phyloP scores from a whole-genome alignment of 2,797 vertebrate species.

The Geotrypetes seraphini region DNA sequence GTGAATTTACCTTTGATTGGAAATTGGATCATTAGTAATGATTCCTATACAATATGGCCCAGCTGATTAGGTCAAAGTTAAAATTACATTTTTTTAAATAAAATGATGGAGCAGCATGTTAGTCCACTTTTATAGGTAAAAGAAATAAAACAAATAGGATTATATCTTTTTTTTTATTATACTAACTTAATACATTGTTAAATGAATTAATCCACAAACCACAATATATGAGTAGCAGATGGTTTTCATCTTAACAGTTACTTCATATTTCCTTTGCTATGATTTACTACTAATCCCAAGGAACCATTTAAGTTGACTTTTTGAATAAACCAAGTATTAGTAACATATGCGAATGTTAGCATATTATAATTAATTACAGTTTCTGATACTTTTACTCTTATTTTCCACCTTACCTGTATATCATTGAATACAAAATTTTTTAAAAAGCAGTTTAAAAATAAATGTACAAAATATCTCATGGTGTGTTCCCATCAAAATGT shows the following conservation, averaged over 20 bases:
- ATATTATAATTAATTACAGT: slow-evolving; percentile 61
- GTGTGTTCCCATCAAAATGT: too few species aligned
- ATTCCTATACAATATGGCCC: too few species aligned
- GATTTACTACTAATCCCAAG: slow-evolving; percentile 49
- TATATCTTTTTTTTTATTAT: slow-evolving; percentile 24
- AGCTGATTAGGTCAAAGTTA: too few species aligned
- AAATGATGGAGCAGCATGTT: too few species aligned
- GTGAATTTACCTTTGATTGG: too few species aligned
- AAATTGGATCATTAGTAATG: too few species aligned
- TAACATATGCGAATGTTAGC: slow-evolving; percentile 54
- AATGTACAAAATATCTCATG: too few species aligned
- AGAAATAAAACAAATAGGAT: too few species aligned
- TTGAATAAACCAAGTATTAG: slow-evolving; percentile 57
- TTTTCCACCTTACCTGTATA: slow-evolving; percentile 39
- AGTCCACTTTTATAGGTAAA: too few species aligned
- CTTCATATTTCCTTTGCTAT: slow-evolving; percentile 46
- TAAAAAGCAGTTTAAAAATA: slow-evolving; percentile 32
- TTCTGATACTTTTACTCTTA: slow-evolving; percentile 49
- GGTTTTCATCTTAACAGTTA: slow-evolving; percentile 54
- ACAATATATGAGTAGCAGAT: slow-evolving; percentile 49
- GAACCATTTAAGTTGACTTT: slow-evolving; percentile 48
- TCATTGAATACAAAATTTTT: slow-evolving; percentile 43
- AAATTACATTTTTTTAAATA: too few species aligned
- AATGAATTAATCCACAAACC: slow-evolving; percentile 30
- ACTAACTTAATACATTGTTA: too few species aligned